Percentiles rank a stretch among this genome's conserved stretches.
Evolutionary conservation across 2,888 invertebrate genomes (phyloP).

Genomic region (Sepiola atlantica): DNA sequence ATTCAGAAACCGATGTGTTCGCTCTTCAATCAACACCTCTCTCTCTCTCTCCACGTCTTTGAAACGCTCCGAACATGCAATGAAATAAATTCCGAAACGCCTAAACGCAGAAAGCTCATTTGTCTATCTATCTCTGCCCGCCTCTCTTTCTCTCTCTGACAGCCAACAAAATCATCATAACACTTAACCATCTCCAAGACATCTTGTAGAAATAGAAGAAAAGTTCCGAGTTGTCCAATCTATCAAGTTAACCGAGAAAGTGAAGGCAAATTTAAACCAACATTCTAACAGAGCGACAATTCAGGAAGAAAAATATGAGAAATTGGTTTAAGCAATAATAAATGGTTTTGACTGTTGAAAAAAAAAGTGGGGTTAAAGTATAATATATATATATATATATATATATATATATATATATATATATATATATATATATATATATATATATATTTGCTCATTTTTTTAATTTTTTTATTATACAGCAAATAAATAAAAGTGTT

Average conservation of each 20-base stretch:
- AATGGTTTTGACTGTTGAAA: too few species aligned
- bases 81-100: neutral
- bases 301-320: too few species aligned
- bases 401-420: too few species aligned
- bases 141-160: neutral
- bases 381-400: too few species aligned
- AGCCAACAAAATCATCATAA: neutral
- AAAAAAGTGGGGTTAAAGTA: too few species aligned
- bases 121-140: neutral
- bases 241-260: neutral
- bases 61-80: neutral
- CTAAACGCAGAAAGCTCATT: neutral
- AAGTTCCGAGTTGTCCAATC: neutral
- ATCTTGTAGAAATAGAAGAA: neutral
- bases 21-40: neutral
- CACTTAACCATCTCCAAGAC: neutral
- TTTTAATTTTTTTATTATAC: too few species aligned
- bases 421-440: too few species aligned
- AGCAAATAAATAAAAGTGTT: too few species aligned
- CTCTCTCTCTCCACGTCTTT: neutral
- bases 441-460: too few species aligned
- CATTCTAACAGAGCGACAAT: too few species aligned
- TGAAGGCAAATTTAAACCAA: neutral
- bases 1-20: neutral
- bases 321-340: too few species aligned